Evolutionary conservation across 2,113 vertebrate genomes (phyloP).

Genomic region (Phoenicopterus ruber): DNA sequence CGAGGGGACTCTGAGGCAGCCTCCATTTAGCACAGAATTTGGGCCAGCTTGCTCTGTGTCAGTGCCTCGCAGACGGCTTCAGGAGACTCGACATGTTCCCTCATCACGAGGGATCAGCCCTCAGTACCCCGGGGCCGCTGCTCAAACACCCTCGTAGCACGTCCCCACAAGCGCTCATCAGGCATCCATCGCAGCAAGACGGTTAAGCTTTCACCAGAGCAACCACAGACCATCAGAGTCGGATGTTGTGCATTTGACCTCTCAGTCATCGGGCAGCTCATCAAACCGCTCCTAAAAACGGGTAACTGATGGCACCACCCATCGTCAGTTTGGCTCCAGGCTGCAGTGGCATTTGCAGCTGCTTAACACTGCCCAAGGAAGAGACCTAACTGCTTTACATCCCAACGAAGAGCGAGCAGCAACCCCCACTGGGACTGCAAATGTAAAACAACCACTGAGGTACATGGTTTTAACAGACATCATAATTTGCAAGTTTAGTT

Average conservation of each 20-base stretch:
- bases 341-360: neutral
- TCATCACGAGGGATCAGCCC: neutral
- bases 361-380: neutral
- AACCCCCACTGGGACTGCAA: neutral
- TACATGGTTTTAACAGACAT: neutral
- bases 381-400: neutral
- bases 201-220: neutral
- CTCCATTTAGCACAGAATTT: neutral
- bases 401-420: neutral
- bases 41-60: neutral
- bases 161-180: neutral
- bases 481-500: neutral
- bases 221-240: neutral
- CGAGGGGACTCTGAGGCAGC: neutral
- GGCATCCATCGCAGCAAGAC: neutral
- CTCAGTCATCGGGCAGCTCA: neutral
- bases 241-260: neutral
- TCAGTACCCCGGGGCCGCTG: neutral
- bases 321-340: neutral
- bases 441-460: neutral
- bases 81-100: neutral
- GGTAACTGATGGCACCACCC: neutral
- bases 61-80: neutral
- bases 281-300: neutral
- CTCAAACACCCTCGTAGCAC: neutral